A percentile compares a stretch with the other conserved stretches of the same genome.
Evolutionary conservation across 2,113 vertebrate species (phyloP).

Genomic region (Neodon shergylaensis): DNA sequence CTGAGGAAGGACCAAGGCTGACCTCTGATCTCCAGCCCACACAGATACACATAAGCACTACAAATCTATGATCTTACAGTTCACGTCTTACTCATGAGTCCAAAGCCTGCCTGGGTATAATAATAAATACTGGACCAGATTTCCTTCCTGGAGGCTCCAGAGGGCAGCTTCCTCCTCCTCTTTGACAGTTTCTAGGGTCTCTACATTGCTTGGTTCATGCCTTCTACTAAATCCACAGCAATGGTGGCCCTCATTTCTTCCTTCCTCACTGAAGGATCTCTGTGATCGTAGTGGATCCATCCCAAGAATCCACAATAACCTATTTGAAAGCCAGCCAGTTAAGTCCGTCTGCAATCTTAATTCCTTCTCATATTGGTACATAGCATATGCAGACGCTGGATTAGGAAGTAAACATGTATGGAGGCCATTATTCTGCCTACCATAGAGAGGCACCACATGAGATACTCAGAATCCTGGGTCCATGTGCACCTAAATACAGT

Average conservation of each 20-base stretch:
- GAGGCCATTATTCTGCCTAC: background rate
- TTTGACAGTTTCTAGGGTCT: background rate
- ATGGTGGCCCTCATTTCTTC: background rate
- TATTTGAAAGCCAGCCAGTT: background rate
- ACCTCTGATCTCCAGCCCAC: background rate
- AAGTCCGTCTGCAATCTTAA: background rate
- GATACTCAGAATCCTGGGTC: background rate
- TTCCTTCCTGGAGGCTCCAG: background rate
- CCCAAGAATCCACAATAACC: background rate
- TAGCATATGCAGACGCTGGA: background rate
- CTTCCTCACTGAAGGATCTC: background rate
- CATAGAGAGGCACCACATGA: background rate
- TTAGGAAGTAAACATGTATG: background rate
- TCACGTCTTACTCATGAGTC: background rate
- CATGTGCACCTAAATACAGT: background rate
- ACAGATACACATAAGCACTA: background rate
- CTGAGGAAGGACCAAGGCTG: background rate
- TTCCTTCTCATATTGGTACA: background rate
- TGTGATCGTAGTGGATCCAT: background rate
- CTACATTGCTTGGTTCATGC: accelerated
- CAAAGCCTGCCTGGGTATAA: background rate
- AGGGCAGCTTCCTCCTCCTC: background rate
- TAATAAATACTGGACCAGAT: background rate
- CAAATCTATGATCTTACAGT: background rate
- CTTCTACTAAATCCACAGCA: background rate